Percentiles rank a stretch among this genome's conserved stretches.
Evolutionary conservation across 2,888 invertebrate genomes (phyloP).

Genomic region (Cordilura impudica): DNA sequence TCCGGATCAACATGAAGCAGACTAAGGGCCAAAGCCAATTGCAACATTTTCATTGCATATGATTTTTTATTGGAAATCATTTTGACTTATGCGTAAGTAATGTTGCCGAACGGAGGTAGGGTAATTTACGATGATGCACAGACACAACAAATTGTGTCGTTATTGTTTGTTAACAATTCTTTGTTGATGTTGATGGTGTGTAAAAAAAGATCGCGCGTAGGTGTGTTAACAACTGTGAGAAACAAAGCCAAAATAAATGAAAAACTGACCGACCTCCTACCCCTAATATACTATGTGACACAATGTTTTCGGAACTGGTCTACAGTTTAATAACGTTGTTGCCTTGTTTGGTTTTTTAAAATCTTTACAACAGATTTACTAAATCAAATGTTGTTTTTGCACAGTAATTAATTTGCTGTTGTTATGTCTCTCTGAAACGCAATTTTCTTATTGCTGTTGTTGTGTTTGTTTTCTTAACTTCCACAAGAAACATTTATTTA

Average conservation of each 20-base stretch:
- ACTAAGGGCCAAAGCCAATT: conserved; percentile 89
- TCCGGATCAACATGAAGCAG: conserved; percentile 88
- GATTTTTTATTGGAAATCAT: conserved; percentile 91
- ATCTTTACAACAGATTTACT: conserved; percentile 8
- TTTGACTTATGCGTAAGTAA: conserved; percentile 65
- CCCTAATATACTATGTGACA: conserved; percentile 40
- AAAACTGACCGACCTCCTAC: conserved; percentile 57
- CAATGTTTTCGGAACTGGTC: conserved; percentile 29
- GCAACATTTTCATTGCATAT: conserved; percentile 88
- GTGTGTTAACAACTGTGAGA: not conserved
- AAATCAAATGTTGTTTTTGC: conserved; percentile 12
- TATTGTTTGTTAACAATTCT: not conserved
- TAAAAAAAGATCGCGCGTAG: conserved; percentile 38
- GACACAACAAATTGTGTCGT: not conserved
- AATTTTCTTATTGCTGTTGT: not conserved
- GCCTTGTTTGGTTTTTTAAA: conserved; percentile 12
- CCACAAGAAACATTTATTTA: conserved; percentile 45
- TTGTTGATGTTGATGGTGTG: not conserved
- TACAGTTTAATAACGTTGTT: conserved; percentile 51
- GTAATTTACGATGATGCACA: not conserved
- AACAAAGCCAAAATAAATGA: conserved; percentile 55
- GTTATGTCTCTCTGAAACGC: not conserved
- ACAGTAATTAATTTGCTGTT: conserved; percentile 12
- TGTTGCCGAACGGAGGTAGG: not conserved
- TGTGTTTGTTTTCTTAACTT: conserved; percentile 40